These are phyloP conservation scores for Rhinogobio ventralis DNA, from an alignment of 2,797 vertebrate genomes.

Conservation along the genomic window DNA sequence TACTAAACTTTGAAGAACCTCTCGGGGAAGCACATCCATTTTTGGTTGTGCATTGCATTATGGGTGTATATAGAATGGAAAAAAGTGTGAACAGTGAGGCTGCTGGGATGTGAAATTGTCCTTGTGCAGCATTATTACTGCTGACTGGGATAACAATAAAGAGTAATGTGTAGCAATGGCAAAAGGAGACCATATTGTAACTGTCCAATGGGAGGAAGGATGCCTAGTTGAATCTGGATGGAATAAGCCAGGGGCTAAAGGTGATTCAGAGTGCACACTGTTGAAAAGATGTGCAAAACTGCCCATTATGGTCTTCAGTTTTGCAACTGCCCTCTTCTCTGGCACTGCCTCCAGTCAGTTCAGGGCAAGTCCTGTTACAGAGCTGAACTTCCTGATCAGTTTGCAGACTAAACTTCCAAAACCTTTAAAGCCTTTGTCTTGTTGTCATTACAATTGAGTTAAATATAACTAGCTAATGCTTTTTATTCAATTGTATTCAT, in stretches of 20 bases:
- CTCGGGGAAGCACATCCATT: conserved; percentile 51
- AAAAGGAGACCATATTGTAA: background rate
- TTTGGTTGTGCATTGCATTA: conserved; percentile 20
- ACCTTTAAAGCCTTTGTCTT: background rate
- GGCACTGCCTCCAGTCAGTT: conserved; percentile 5
- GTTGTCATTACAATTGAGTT: background rate
- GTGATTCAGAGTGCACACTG: conserved; percentile 4
- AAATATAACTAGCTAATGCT: background rate
- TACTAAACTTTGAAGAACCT: conserved; percentile 73
- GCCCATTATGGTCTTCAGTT: background rate
- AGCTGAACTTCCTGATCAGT: background rate
- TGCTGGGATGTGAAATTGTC: conserved; percentile 8
- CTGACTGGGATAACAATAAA: conserved; percentile 23
- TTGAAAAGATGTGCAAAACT: conserved; percentile 17
- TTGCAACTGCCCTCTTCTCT: background rate
- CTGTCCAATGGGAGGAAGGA: background rate
- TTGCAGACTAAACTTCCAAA: background rate
- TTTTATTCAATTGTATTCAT: background rate
- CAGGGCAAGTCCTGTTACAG: background rate
- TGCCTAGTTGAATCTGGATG: conserved; percentile 17
- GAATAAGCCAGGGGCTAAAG: conserved; percentile 10
- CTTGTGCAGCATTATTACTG: conserved; percentile 1
- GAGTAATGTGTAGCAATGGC: background rate
- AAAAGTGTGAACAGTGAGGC: conserved; percentile 2
- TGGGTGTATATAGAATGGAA: background rate